Percentiles rank a stretch among this genome's conserved stretches.
phyloP scores from a whole-genome alignment of 2,888 invertebrate genomes.

The Coelopa pilipes region DNA sequence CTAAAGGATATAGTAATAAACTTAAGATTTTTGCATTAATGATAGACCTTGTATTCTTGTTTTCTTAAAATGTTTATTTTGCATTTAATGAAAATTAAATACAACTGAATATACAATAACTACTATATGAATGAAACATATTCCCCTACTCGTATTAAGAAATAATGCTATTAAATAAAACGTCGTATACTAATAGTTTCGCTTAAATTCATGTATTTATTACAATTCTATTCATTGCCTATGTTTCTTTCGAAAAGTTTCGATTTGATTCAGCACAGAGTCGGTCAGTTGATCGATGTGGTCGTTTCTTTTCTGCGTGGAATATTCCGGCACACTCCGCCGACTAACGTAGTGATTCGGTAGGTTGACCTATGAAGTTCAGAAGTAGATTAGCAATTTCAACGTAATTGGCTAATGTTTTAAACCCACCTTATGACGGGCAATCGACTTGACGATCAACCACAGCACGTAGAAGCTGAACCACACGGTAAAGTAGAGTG shows the following conservation, averaged over 20 bases:
- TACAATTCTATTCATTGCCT: conserved; percentile 37
- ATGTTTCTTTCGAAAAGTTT: conserved; percentile 61
- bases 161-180: background rate
- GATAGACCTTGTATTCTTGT: no score
- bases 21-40: no score
- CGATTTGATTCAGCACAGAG: conserved; percentile 63
- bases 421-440: conserved; percentile 72
- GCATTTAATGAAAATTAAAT: no score
- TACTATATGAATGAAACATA: no score
- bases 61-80: no score
- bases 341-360: conserved; percentile 64
- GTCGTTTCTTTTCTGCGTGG: conserved; percentile 53
- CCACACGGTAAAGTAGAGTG: conserved; percentile 76
- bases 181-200: background rate
- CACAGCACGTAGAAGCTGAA: conserved; percentile 73
- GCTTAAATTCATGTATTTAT: background rate
- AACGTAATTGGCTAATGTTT: background rate
- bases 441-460: conserved; percentile 75
- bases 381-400: background rate
- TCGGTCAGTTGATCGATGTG: conserved; percentile 61
- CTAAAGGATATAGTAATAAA: no score
- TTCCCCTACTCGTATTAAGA: background rate
- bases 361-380: conserved; percentile 59
- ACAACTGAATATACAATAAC: no score
- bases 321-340: conserved; percentile 53